phyloP scores from a whole-genome alignment of 2,113 vertebrate genomes.

The Datnioides undecimradiatus region DNA sequence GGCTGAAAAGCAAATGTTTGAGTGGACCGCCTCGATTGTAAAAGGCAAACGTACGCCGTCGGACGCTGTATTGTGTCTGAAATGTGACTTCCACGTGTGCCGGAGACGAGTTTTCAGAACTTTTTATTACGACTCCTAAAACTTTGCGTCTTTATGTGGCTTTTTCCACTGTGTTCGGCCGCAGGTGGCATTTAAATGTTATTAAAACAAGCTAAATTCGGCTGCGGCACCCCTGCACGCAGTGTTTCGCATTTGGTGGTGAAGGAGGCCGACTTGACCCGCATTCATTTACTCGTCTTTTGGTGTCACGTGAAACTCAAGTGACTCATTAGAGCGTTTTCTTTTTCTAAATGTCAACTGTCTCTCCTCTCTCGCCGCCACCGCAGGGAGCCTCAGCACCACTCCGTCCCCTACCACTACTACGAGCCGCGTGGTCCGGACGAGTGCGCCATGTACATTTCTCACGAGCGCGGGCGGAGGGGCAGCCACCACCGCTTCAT shows the following conservation, averaged over 20 bases:
- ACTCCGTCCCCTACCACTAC: constrained; percentile 96
- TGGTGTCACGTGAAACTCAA: constrained; percentile 38
- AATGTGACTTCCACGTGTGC: neutral
- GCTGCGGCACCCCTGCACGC: neutral
- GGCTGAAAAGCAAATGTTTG: neutral
- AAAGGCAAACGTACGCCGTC: neutral
- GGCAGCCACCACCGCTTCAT: constrained; percentile 99
- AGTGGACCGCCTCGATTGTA: neutral
- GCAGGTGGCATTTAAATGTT: constrained; percentile 45
- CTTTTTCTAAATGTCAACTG: constrained; percentile 58
- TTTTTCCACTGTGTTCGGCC: neutral
- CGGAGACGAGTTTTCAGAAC: neutral
- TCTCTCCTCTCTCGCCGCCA: neutral
- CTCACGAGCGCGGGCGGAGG: constrained; percentile 94
- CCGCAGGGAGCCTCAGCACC: constrained; percentile 90
- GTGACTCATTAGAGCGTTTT: constrained; percentile 42
- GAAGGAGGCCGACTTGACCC: too few relatives aligned
- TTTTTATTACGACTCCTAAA: neutral
- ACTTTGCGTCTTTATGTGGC: constrained; percentile 6
- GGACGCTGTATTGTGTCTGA: neutral
- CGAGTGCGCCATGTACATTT: constrained; percentile 98
- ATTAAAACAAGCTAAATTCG: constrained; percentile 38
- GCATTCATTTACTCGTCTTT: too few relatives aligned
- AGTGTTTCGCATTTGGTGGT: too few relatives aligned
- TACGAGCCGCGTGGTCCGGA: constrained; percentile 94